A percentile compares a stretch with the other conserved stretches of the same genome.
These are phyloP conservation scores for Actinernus sp. DNA, from an alignment of 92 coral and sea anemone species.

Conservation along the genomic window DNA sequence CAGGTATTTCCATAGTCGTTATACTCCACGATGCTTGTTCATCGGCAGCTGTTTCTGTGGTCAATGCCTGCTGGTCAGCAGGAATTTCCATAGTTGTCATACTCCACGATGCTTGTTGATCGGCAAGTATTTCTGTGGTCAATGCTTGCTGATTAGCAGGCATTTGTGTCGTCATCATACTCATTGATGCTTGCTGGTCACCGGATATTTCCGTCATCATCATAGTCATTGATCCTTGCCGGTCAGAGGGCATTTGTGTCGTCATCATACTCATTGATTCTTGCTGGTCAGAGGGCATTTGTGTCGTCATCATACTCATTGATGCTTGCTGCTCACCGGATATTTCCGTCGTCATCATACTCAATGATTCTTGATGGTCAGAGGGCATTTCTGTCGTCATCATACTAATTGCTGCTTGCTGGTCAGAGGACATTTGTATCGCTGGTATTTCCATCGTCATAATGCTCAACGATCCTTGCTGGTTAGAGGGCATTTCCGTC, in stretches of 20 bases:
- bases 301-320: not conserved
- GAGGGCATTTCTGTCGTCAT: not conserved
- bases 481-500: conserved; percentile 1
- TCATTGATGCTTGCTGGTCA: not conserved
- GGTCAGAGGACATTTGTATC: not conserved
- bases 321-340: not conserved
- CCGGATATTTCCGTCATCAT: not conserved
- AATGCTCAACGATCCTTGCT: not conserved
- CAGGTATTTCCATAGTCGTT: not conserved
- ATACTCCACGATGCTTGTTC: not conserved
- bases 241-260: not conserved
- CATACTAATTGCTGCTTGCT: not conserved
- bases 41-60: not conserved
- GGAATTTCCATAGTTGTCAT: conserved; percentile 15
- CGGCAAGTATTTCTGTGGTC: too few relatives aligned
- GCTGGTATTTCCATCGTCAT: not conserved
- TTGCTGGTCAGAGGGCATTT: conserved; percentile 3
- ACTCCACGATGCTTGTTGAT: not conserved
- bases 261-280: not conserved
- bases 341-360: not conserved
- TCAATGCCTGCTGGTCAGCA: not conserved
- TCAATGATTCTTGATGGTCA: not conserved
- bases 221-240: not conserved
- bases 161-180: not conserved
- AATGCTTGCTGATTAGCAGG: not conserved